phyloP scores from a whole-genome alignment of 2,797 vertebrate species.

The Columba guinea region DNA sequence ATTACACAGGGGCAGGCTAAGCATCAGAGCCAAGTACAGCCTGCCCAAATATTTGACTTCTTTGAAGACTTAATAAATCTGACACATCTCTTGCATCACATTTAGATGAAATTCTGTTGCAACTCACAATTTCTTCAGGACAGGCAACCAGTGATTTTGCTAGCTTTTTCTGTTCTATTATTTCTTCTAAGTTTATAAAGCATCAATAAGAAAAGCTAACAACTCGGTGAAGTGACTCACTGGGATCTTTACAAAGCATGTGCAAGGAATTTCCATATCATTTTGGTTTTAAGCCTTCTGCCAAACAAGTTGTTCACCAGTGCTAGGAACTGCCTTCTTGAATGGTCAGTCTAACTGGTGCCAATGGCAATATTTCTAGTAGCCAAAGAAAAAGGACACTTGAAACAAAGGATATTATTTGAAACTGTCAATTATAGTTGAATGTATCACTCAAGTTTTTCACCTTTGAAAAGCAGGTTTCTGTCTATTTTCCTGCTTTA shows the following conservation, averaged over 20 bases:
- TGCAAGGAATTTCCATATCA: neutral
- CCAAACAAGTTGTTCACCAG: neutral
- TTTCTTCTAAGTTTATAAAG: neutral
- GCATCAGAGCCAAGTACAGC: neutral
- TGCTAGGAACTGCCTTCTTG: neutral
- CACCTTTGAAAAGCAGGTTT: neutral
- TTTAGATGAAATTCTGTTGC: neutral
- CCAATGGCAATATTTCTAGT: neutral
- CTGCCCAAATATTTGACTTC: neutral
- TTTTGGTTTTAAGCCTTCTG: neutral
- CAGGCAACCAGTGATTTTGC: neutral
- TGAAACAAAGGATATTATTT: neutral
- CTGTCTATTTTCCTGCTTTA: neutral
- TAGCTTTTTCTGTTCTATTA: neutral
- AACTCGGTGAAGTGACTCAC: neutral
- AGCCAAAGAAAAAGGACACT: neutral
- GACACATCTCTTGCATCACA: neutral
- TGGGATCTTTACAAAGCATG: neutral
- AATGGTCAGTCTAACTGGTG: neutral
- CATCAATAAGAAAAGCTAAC: neutral
- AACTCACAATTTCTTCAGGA: neutral
- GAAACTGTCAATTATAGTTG: neutral
- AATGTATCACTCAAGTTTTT: neutral
- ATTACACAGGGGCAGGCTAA: neutral
- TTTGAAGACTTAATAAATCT: neutral